Percentiles rank a stretch among this genome's conserved stretches.
These are phyloP conservation scores for Scopus umbretta DNA, from an alignment of 2,113 vertebrate species.

Conservation along the genomic window DNA sequence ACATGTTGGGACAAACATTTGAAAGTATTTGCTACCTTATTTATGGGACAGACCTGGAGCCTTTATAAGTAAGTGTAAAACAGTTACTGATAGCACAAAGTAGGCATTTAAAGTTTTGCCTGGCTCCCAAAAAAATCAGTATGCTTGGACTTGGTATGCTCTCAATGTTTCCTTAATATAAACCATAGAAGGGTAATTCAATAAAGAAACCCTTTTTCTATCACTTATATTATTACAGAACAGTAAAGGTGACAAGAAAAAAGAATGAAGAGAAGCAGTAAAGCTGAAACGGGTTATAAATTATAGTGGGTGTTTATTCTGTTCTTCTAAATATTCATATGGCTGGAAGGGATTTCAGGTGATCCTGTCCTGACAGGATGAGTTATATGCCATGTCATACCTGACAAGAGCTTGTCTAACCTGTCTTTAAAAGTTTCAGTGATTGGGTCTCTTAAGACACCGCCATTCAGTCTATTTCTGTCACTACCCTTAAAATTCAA, in stretches of 20 bases:
- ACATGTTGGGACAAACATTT: neutral
- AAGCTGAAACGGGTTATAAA: slow-evolving; percentile 17
- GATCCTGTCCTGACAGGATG: neutral
- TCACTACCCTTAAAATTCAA: neutral
- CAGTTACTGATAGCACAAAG: neutral
- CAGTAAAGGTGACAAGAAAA: neutral
- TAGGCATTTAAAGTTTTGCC: neutral
- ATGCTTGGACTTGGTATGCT: neutral
- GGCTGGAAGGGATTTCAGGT: slow-evolving; percentile 1
- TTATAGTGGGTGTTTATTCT: neutral
- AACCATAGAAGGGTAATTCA: neutral
- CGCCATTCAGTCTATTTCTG: neutral
- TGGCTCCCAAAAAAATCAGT: neutral
- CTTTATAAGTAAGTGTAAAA: neutral
- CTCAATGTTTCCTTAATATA: neutral
- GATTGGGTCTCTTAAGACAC: neutral
- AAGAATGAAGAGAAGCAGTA: neutral
- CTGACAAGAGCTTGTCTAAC: neutral
- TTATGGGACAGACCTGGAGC: neutral
- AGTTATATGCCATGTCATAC: neutral
- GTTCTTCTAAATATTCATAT: neutral
- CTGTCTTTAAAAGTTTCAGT: neutral
- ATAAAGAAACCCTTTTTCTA: neutral
- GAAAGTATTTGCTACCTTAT: neutral
- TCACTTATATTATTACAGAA: neutral